Base-by-base conservation (phyloP, 2,888 invertebrate species). In the Ethmia dodecea region DNA sequence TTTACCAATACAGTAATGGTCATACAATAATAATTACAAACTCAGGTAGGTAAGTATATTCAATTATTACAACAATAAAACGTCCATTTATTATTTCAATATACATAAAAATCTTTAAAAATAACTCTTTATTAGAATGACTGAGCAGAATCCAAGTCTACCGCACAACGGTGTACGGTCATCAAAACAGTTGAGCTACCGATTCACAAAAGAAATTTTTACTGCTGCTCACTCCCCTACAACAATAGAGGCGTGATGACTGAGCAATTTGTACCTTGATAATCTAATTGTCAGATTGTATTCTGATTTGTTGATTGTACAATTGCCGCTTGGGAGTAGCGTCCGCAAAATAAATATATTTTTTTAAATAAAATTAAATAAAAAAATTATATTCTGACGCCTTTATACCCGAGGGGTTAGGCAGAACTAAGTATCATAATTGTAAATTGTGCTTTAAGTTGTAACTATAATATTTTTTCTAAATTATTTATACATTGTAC, bases 261-360 rank as follows among this genome's bases (percentile, higher is more conserved):
- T 65, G 31, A 44, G 68, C 71, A 58, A 57, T 63, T 61, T 56
- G 43, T 45, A 50, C 43, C 22, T 43, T 52, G 66, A 67, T 75
- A 74, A 78, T 78, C 72, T 78, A 74, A 81, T 80, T 78, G 81
- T 79, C 62, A 66, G 73, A 63, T 70, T 71, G 67, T 72, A 66
- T 68, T 70, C 65, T 60, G 66, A 71, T 72, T 73, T 61, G 62
- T 59, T 69, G 70, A 70, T 70, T 67, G 68, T 70, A 56, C 54
- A 50, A 37, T 43, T 33, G 28, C 33, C 33, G 60, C 56, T 51
- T 42, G 38, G 43, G 40, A 34, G 62, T 59, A 76, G 35, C 37
- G 72, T 60, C 38, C 43, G 55, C 47, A 61, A n/a, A 38, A 55
- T 51, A 39, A 44, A 26, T 26, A 11, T 2, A 12, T 22, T 22